Conservation (phyloP, 2,888 invertebrate genomes). For the Temnothorax unifasciatus region DNA sequence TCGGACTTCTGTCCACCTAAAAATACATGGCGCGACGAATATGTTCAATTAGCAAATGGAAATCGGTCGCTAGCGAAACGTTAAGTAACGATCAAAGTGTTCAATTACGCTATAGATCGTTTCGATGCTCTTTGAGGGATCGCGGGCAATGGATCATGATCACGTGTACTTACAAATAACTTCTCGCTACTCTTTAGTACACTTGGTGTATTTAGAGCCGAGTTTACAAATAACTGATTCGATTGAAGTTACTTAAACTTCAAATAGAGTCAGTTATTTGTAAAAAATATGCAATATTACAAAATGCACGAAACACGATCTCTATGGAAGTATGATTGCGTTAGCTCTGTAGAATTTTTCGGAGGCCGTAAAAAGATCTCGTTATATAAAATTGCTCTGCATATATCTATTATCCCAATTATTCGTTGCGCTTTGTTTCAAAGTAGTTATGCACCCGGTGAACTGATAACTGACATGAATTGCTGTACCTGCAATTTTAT, state of each 20-base stretch:
- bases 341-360: background rate
- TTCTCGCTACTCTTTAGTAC: background rate
- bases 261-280: background rate
- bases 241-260: background rate
- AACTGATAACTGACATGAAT: background rate
- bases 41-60: slow-evolving; percentile 40
- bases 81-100: slow-evolving; percentile 16
- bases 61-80: background rate
- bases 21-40: slow-evolving; percentile 17
- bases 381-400: background rate
- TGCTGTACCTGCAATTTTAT: background rate
- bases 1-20: background rate
- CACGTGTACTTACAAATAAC: slow-evolving; percentile 1
- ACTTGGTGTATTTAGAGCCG: too few relatives aligned
- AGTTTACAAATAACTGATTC: too few relatives aligned
- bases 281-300: background rate
- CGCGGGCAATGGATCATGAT: background rate
- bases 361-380: background rate
- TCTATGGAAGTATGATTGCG: background rate
- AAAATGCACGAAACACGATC: background rate
- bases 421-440: background rate
- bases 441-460: background rate
- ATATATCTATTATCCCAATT: slow-evolving; percentile 2
- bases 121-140: background rate
- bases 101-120: background rate